Conservation (phyloP, 2,888 invertebrate genomes). For the Pristionchus fissidentatus region DNA sequence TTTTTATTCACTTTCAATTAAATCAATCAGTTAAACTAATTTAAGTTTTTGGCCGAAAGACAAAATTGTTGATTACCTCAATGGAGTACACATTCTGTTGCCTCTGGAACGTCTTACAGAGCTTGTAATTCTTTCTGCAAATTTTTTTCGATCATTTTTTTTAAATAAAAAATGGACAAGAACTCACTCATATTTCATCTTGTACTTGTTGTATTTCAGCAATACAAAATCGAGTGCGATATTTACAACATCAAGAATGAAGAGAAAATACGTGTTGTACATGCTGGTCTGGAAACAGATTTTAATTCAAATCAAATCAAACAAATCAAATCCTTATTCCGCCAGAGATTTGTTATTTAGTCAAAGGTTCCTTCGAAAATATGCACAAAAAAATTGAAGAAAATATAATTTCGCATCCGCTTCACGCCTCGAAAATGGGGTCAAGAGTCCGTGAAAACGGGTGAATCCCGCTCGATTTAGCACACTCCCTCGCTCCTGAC, state of each 20-base stretch:
- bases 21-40: not conserved
- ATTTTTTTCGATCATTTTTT: not conserved
- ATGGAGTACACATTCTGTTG: slow-evolving; percentile 39
- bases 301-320: too few relatives aligned
- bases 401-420: too few relatives aligned
- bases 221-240: not conserved
- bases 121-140: slow-evolving; percentile 15
- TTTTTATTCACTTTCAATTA: too few relatives aligned
- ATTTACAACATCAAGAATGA: not conserved
- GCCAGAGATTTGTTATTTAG: not conserved
- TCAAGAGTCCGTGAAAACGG: not conserved
- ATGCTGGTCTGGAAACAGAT: not conserved
- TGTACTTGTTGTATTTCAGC: slow-evolving; percentile 31
- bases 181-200: slow-evolving; percentile 21
- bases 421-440: too few relatives aligned
- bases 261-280: not conserved
- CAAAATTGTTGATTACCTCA: not conserved
- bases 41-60: not conserved
- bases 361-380: too few relatives aligned
- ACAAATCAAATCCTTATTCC: not conserved
- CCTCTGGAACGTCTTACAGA: not conserved
- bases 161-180: not conserved
- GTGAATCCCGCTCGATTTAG: not conserved
- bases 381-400: too few relatives aligned
- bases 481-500: too few relatives aligned